phyloP scores from a whole-genome alignment of 2,113 vertebrate genomes.

The Hypanus sabinus region DNA sequence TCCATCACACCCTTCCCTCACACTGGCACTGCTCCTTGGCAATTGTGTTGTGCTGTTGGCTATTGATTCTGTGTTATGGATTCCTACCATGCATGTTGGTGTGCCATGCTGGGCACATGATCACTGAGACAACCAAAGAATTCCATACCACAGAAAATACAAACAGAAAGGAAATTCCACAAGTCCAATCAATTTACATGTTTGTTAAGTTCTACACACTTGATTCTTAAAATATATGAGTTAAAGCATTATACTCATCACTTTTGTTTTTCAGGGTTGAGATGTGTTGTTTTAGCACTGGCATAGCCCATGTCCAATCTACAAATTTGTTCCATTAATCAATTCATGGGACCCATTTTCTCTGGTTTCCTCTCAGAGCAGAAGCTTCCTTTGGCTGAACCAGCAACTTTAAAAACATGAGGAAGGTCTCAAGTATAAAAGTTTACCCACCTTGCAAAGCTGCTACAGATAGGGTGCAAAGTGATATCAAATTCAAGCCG shows the following conservation, averaged over 20 bases:
- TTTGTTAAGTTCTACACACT: neutral
- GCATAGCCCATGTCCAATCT: neutral
- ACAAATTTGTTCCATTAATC: neutral
- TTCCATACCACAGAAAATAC: neutral
- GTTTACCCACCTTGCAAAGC: neutral
- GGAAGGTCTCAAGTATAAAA: neutral
- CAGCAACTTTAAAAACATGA: neutral
- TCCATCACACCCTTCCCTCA: neutral
- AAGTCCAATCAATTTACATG: neutral
- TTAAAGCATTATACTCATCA: neutral
- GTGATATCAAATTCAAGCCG: neutral
- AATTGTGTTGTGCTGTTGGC: neutral
- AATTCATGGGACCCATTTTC: neutral
- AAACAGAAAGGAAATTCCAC: neutral
- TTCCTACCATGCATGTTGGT: neutral
- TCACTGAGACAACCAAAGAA: neutral
- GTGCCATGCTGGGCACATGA: neutral
- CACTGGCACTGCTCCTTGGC: neutral
- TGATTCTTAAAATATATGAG: neutral
- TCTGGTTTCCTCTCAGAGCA: neutral
- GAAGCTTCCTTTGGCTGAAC: neutral
- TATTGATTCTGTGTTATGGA: neutral
- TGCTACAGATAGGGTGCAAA: neutral
- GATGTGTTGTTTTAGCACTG: neutral
- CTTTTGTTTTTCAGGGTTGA: neutral